These are phyloP conservation scores for Drosophila neonasuta DNA, from an alignment of 2,888 invertebrate species.

Conservation along the genomic window DNA sequence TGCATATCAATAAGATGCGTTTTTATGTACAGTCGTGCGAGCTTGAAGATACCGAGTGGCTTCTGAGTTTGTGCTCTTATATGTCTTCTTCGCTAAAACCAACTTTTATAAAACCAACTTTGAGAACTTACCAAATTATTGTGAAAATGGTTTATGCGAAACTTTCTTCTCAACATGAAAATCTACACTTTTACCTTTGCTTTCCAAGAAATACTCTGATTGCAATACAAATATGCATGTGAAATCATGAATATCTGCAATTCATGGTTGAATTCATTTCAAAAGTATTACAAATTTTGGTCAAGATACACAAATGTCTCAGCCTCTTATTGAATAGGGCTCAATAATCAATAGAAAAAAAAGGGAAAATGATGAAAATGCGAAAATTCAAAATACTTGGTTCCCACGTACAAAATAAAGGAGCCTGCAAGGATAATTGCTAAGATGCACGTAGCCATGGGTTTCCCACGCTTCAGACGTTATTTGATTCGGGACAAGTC, in stretches of 20 bases:
- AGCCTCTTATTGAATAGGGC: slow-evolving; percentile 13
- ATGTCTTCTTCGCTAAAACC: background rate
- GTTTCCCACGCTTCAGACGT: slow-evolving; percentile 76
- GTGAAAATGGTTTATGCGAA: background rate
- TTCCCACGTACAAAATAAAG: slow-evolving; percentile 58
- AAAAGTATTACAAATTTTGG: background rate
- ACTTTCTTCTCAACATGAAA: background rate
- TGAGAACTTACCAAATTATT: background rate
- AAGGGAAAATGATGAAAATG: slow-evolving; percentile 24
- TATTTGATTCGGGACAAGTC: slow-evolving; percentile 47
- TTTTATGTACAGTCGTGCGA: background rate
- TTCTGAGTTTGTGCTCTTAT: background rate
- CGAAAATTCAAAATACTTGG: slow-evolving; percentile 21
- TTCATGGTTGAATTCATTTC: background rate
- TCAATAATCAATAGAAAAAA: slow-evolving; percentile 7
- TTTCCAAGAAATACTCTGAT: background rate
- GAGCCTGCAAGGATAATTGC: slow-evolving; percentile 50
- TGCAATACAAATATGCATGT: slow-evolving; percentile 6
- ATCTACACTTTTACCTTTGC: background rate
- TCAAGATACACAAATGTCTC: slow-evolving; percentile 18
- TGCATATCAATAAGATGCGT: background rate
- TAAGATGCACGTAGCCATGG: slow-evolving; percentile 17
- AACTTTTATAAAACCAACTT: background rate
- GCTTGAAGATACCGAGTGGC: background rate
- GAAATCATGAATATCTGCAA: background rate